A percentile compares a stretch with the other conserved stretches of the same genome.
Evolutionary conservation across 2,113 vertebrate genomes (phyloP).

Genomic region (Hippocampus abdominalis): DNA sequence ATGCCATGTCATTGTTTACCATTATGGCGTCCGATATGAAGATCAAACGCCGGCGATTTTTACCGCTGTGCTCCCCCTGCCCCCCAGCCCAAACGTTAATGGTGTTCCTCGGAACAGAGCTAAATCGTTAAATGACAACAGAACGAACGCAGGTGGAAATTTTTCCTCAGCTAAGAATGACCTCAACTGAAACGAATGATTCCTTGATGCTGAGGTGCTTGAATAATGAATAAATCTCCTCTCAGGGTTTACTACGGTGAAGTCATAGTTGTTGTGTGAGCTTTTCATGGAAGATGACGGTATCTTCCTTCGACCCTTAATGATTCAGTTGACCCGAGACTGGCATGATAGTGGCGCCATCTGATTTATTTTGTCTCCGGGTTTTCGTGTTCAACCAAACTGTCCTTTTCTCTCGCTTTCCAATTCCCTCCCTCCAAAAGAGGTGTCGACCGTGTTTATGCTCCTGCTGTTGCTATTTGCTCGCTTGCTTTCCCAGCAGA

Average conservation of each 20-base stretch:
- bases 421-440: constrained; percentile 10
- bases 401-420: constrained; percentile 17
- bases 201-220: constrained; percentile 48
- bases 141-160: constrained; percentile 34
- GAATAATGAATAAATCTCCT: constrained; percentile 35
- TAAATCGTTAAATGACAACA: constrained; percentile 42
- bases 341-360: constrained; percentile 24
- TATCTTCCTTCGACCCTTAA: constrained; percentile 49
- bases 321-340: constrained; percentile 64
- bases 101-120: constrained; percentile 40
- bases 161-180: constrained; percentile 52
- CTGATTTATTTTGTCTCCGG: constrained; percentile 46
- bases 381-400: constrained; percentile 41
- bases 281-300: constrained; percentile 51
- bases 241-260: constrained; percentile 37
- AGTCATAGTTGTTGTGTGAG: constrained; percentile 47
- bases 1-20: constrained; percentile 49
- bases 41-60: constrained; percentile 32
- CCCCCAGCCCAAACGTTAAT: constrained; percentile 6
- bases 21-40: constrained; percentile 34
- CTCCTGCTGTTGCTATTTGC: constrained; percentile 47
- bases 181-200: constrained; percentile 65
- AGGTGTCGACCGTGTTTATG: constrained; percentile 51
- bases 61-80: constrained; percentile 1
- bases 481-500: constrained; percentile 56